Conservation (phyloP, 2,113 vertebrate genomes). For the Hepsetus odoe region DNA sequence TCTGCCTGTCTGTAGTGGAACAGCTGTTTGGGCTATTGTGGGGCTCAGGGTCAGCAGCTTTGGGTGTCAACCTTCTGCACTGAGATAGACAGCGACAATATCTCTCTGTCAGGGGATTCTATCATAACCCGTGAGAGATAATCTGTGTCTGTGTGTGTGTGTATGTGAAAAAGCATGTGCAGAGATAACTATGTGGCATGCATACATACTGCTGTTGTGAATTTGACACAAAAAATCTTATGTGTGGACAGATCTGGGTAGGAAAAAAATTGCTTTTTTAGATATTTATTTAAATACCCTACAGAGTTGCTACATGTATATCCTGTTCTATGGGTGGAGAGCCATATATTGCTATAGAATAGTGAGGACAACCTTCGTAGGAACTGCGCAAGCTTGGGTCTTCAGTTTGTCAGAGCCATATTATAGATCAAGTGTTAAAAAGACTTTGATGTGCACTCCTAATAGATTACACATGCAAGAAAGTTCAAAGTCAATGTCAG, state of each 20-base stretch:
- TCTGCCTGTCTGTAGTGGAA: slow-evolving; percentile 13
- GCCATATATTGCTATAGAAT: neutral
- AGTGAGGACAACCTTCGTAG: neutral
- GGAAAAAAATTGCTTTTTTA: too few species aligned
- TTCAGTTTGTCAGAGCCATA: slow-evolving; percentile 5
- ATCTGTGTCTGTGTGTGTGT: neutral
- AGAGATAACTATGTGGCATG: neutral
- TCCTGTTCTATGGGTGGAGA: neutral
- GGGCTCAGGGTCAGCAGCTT: slow-evolving; percentile 43
- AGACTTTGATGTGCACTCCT: slow-evolving; percentile 38
- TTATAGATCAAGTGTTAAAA: slow-evolving; percentile 39
- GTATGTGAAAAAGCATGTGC: neutral
- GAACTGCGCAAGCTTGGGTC: slow-evolving; percentile 5
- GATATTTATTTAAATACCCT: too few species aligned
- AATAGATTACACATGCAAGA: slow-evolving; percentile 56
- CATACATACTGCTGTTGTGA: neutral
- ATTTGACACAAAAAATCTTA: neutral
- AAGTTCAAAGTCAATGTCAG: slow-evolving; percentile 62
- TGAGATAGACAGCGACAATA: slow-evolving; percentile 36
- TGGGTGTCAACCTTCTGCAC: slow-evolving; percentile 40
- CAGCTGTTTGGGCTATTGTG: slow-evolving; percentile 45
- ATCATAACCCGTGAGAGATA: slow-evolving; percentile 23
- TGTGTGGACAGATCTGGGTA: too few species aligned
- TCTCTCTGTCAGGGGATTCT: slow-evolving; percentile 1
- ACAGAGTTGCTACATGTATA: neutral